phyloP scores from a whole-genome alignment of 2,888 invertebrate genomes.

The Abscondita cerata region DNA sequence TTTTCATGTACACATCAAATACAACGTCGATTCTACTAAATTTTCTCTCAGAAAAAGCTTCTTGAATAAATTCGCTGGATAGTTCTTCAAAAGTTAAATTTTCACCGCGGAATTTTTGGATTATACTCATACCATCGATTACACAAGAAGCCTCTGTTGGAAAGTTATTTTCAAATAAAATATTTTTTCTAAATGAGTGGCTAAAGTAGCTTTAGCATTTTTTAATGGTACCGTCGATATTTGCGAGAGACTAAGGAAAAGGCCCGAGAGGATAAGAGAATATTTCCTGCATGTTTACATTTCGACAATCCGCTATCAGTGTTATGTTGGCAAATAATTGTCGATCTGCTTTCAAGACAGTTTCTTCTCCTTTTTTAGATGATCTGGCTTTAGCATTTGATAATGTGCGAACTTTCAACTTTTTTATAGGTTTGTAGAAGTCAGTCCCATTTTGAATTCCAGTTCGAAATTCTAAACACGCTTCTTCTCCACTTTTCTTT shows the following conservation, averaged over 20 bases:
- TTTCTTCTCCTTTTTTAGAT: not conserved
- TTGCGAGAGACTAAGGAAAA: not conserved
- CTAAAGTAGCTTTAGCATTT: not conserved
- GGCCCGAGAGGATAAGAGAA: constrained; percentile 10
- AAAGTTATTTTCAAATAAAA: not conserved
- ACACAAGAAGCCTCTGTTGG: not conserved
- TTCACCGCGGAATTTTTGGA: not conserved
- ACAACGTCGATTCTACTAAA: not conserved
- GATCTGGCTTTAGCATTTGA: not conserved
- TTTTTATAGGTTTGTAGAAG: constrained; percentile 4
- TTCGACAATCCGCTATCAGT: not conserved
- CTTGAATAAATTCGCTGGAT: not conserved
- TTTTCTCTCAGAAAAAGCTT: not conserved
- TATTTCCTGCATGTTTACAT: not conserved
- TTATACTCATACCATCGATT: not conserved
- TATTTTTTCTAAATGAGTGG: not conserved
- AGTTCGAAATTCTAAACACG: not conserved
- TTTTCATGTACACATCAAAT: not conserved
- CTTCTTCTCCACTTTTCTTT: not conserved
- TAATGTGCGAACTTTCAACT: not conserved
- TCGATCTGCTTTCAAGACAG: not conserved
- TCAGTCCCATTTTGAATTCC: not conserved
- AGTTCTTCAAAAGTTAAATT: constrained; percentile 7
- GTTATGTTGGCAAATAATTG: not conserved
- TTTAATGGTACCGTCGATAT: not conserved